Conservation (phyloP, 2,797 vertebrate species). For the Lerista edwardsae region DNA sequence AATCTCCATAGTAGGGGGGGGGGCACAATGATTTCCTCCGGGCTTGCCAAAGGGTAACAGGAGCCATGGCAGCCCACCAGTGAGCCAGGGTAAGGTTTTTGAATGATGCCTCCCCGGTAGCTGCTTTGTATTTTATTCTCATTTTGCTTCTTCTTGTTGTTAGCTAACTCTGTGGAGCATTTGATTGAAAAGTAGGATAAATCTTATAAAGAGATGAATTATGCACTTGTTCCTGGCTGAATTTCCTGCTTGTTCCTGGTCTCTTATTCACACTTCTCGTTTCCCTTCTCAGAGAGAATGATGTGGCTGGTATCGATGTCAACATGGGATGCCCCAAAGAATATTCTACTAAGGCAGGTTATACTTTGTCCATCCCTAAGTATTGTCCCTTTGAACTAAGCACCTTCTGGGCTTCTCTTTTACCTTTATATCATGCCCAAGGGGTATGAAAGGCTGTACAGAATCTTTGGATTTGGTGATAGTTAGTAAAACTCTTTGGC, state of each 20-base stretch:
- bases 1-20: no score
- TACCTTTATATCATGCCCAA: no score
- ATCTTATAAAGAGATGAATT: no score
- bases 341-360: slow-evolving; percentile 94
- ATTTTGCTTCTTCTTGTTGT: not conserved
- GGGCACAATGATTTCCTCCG: no score
- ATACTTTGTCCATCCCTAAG: slow-evolving; percentile 28
- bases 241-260: not conserved
- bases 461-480: not conserved
- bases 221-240: no score
- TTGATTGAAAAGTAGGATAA: not conserved
- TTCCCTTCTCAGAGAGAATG: slow-evolving; percentile 83
- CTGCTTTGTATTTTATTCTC: not conserved
- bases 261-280: slow-evolving; percentile 25
- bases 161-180: not conserved
- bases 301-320: slow-evolving; percentile 93
- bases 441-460: no score
- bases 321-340: slow-evolving; percentile 99
- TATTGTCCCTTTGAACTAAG: not conserved
- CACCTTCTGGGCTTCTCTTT: not conserved
- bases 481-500: not conserved
- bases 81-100: not conserved
- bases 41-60: not conserved
- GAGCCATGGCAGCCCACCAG: not conserved
- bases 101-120: not conserved